Percentiles rank a stretch among this genome's conserved stretches.
Conservation (phyloP, 1,140 invertebrate species). For the Drosophila bocki region DNA sequence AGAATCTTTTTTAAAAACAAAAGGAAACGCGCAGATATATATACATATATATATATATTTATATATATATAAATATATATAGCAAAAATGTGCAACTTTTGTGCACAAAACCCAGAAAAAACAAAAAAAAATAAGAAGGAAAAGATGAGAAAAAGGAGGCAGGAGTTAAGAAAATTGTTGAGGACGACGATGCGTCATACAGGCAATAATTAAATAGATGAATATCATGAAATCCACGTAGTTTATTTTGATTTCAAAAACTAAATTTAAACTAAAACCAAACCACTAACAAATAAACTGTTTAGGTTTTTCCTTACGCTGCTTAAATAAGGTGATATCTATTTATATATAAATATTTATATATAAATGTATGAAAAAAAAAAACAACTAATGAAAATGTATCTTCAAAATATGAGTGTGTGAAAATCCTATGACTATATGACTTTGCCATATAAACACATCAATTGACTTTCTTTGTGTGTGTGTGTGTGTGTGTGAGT, state of each 20-base stretch:
- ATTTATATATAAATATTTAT: constrained; percentile 68
- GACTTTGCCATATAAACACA: constrained; percentile 73
- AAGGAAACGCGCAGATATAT: constrained; percentile 49
- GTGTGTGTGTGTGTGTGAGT: constrained; percentile 21
- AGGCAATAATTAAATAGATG: constrained; percentile 64
- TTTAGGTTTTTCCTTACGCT: constrained; percentile 81
- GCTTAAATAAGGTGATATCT: constrained; percentile 81
- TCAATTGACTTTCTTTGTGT: constrained; percentile 25
- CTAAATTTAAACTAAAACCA: constrained; percentile 37
- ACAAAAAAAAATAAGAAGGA: too few species aligned
- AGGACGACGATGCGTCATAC: constrained; percentile 32
- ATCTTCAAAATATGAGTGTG: constrained; percentile 73
- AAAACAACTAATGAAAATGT: constrained; percentile 41
- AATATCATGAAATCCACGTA: constrained; percentile 48
- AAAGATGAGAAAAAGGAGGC: not conserved
- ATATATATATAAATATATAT: constrained; percentile 32
- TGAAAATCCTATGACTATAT: constrained; percentile 79
- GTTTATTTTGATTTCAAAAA: constrained; percentile 48
- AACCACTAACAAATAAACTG: constrained; percentile 55
- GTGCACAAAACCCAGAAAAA: constrained; percentile 40
- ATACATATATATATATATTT: constrained; percentile 26
- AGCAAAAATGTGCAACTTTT: constrained; percentile 62
- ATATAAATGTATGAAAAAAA: constrained; percentile 50
- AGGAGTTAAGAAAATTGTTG: constrained; percentile 45
- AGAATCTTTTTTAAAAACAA: constrained; percentile 64